phyloP scores from a whole-genome alignment of 2,888 invertebrate species.

The Pandemis corylana region DNA sequence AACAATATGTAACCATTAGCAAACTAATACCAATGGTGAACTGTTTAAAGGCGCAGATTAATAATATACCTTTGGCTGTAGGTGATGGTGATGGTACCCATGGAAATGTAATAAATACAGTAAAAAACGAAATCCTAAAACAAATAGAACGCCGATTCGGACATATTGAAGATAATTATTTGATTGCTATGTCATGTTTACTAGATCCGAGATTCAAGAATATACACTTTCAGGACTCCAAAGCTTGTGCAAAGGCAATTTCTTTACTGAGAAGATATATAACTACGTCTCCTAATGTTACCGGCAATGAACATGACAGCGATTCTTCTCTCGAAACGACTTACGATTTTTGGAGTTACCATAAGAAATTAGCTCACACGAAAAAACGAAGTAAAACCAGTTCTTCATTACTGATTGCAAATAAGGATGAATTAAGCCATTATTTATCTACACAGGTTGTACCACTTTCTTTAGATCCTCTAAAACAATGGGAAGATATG shows the following conservation, averaged over 20 bases:
- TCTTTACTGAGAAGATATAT: slow-evolving; percentile 44
- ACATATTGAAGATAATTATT: slow-evolving; percentile 44
- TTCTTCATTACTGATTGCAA: no score
- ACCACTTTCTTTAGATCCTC: no score
- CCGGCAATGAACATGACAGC: slow-evolving; percentile 38
- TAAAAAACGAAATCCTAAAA: slow-evolving; percentile 25
- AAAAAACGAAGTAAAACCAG: no score
- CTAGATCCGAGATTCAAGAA: slow-evolving; percentile 46
- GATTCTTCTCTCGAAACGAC: no score
- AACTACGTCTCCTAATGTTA: slow-evolving; percentile 36
- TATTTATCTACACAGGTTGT: no score
- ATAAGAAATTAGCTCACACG: slow-evolving; percentile 42
- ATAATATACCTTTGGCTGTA: slow-evolving; percentile 22
- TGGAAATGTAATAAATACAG: no score
- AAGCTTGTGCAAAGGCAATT: slow-evolving; percentile 44
- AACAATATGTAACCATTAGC: slow-evolving; percentile 48
- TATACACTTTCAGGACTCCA: slow-evolving; percentile 45
- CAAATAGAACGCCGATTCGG: slow-evolving; percentile 45
- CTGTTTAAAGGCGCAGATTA: slow-evolving; percentile 44
- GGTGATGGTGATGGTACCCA: no score
- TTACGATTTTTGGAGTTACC: slow-evolving; percentile 42
- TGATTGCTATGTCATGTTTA: slow-evolving; percentile 44
- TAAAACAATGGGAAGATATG: no score
- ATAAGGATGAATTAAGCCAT: no score
- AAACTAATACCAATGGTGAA: slow-evolving; percentile 48